Conservation (phyloP, 2,797 vertebrate species). For the Squalus acanthias region DNA sequence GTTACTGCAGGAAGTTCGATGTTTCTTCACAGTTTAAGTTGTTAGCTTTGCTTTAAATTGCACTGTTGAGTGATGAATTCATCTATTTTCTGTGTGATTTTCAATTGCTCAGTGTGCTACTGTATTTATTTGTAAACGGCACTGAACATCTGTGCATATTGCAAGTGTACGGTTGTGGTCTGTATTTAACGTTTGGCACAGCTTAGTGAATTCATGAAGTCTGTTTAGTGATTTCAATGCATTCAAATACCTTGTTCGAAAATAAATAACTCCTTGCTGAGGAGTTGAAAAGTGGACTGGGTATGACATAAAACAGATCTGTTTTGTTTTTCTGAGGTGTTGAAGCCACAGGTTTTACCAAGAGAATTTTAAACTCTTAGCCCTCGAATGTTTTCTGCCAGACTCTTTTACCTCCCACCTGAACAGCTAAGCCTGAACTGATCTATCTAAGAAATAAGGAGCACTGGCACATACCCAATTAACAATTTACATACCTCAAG, state of each 20-base stretch:
- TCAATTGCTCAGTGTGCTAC: background rate
- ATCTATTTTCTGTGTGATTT: background rate
- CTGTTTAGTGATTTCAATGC: background rate
- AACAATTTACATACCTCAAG: background rate
- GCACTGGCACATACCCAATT: background rate
- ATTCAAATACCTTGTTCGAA: conserved; percentile 15
- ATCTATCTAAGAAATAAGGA: background rate
- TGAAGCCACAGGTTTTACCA: conserved; percentile 14
- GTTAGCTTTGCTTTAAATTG: background rate
- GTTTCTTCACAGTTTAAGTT: background rate
- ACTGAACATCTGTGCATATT: background rate
- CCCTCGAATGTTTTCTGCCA: background rate
- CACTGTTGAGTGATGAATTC: background rate
- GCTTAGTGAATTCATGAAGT: background rate
- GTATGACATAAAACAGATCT: conserved; percentile 6
- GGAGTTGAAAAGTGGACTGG: conserved; percentile 24
- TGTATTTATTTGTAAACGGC: conserved; percentile 20
- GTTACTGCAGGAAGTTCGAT: background rate
- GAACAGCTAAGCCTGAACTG: background rate
- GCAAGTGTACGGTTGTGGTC: background rate
- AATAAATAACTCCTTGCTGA: conserved; percentile 8
- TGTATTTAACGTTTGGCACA: background rate
- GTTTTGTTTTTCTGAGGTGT: conserved; percentile 7
- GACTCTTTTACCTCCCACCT: background rate
- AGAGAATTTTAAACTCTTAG: conserved; percentile 4